A percentile compares a stretch with the other conserved stretches of the same genome.
Evolutionary conservation across 1,140 invertebrate species (phyloP).

Genomic region (Zaprionus ghesquierei): DNA sequence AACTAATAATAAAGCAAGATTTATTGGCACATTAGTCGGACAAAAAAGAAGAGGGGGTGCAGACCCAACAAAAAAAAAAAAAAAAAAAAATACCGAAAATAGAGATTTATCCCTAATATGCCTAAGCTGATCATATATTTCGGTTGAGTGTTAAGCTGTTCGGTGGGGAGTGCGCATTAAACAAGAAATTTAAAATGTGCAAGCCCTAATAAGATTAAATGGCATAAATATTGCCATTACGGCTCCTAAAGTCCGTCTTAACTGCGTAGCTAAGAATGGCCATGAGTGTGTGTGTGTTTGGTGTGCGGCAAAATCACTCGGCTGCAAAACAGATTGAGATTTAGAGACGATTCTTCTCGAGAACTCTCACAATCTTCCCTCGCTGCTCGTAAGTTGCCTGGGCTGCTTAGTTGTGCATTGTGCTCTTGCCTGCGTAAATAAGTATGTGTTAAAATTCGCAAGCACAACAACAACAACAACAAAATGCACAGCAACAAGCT

Average conservation of each 20-base stretch:
- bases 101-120: slow-evolving; percentile 17
- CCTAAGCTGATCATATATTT: slow-evolving; percentile 18
- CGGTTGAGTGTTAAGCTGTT: slow-evolving; percentile 17
- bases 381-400: slow-evolving; percentile 8
- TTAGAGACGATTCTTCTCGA: slow-evolving; percentile 70
- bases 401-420: slow-evolving; percentile 41
- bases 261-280: background rate
- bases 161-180: background rate
- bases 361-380: slow-evolving; percentile 20
- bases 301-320: slow-evolving; percentile 57
- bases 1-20: slow-evolving; percentile 13
- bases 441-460: slow-evolving; percentile 36
- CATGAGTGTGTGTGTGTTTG: background rate
- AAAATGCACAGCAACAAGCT: slow-evolving; percentile 15
- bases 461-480: slow-evolving; percentile 5
- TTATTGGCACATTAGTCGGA: slow-evolving; percentile 16
- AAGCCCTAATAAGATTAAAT: slow-evolving; percentile 17
- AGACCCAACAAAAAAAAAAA: no score
- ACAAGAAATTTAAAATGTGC: slow-evolving; percentile 25
- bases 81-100: slow-evolving; percentile 6
- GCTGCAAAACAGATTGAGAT: slow-evolving; percentile 68
- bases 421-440: slow-evolving; percentile 39
- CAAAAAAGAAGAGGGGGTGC: slow-evolving; percentile 3
- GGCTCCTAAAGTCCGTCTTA: slow-evolving; percentile 16
- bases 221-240: slow-evolving; percentile 36